Conservation (phyloP, 30 jellyfish, hydroid and myxozoan genomes). For the Hydractinia echinata region DNA sequence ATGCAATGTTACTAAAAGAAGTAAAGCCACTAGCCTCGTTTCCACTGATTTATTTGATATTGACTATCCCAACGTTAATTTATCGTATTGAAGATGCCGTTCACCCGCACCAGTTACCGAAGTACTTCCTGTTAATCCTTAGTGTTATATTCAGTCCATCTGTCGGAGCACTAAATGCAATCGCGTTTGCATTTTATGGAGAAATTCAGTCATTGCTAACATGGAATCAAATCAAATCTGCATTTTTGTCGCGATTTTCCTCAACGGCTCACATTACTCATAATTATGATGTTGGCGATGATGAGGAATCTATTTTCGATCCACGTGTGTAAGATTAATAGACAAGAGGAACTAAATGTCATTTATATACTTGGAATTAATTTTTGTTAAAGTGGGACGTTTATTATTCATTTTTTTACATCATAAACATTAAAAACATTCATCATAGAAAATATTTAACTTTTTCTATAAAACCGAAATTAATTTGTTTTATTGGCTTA, state of each 20-base stretch:
- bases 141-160: constrained; percentile 74
- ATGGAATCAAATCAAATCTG: constrained; percentile 72
- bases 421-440: too few relatives aligned
- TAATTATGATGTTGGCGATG: constrained; percentile 66
- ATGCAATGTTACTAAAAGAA: constrained; percentile 56
- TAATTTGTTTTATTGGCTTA: too few relatives aligned
- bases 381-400: too few relatives aligned
- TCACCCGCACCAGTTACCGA: constrained; percentile 53
- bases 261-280: constrained; percentile 66
- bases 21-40: constrained; percentile 74
- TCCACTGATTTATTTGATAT: constrained; percentile 70
- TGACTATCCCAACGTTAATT: constrained; percentile 64
- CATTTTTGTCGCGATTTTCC: constrained; percentile 32
- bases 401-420: too few relatives aligned
- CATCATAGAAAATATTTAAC: too few relatives aligned
- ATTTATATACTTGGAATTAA: too few relatives aligned
- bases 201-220: constrained; percentile 57
- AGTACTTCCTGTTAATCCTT: constrained; percentile 50
- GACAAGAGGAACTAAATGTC: too few relatives aligned
- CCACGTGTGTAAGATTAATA: too few relatives aligned
- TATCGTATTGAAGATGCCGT: constrained; percentile 84
- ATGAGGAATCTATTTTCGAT: too few relatives aligned
- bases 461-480: too few relatives aligned
- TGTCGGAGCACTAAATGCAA: constrained; percentile 87
- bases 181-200: constrained; percentile 85